Conservation (phyloP, 2,888 invertebrate genomes). For the Pristionchus mayeri region DNA sequence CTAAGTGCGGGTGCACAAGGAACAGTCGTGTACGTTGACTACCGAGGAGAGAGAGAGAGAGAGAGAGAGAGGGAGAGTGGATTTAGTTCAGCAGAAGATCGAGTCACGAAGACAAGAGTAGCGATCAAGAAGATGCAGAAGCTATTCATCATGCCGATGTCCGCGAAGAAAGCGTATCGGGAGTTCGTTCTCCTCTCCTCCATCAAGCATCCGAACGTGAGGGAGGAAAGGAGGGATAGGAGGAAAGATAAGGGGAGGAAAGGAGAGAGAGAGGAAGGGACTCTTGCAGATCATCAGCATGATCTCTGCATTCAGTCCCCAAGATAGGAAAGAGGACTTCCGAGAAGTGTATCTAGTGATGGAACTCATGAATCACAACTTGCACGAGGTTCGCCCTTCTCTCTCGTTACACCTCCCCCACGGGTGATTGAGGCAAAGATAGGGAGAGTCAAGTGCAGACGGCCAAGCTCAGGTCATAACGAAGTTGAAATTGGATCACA, state of each 20-base stretch:
- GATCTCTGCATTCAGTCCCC: constrained; percentile 98
- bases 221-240: neutral
- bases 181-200: constrained; percentile 99
- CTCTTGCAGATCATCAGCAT: constrained; percentile 87
- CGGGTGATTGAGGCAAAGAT: too few species aligned
- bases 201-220: constrained; percentile 99
- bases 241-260: neutral
- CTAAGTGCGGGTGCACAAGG: constrained; percentile 67
- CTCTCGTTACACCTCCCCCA: neutral
- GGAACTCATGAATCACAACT: constrained; percentile 81
- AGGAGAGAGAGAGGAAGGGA: too few species aligned
- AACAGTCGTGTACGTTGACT: constrained; percentile 62
- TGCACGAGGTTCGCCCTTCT: constrained; percentile 58
- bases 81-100: constrained; percentile 91
- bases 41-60: too few species aligned
- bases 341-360: constrained; percentile 96
- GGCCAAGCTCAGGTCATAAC: too few species aligned
- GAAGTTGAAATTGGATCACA: constrained; percentile 99
- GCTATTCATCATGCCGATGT: constrained; percentile 99
- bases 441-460: too few species aligned
- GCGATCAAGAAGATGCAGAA: constrained; percentile 99
- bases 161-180: constrained; percentile 98
- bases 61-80: too few species aligned
- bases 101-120: constrained; percentile 90
- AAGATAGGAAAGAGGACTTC: constrained; percentile 95